These are phyloP conservation scores for Dicerorhinus sumatrensis DNA, from an alignment of 2,113 vertebrate genomes.

Conservation along the genomic window DNA sequence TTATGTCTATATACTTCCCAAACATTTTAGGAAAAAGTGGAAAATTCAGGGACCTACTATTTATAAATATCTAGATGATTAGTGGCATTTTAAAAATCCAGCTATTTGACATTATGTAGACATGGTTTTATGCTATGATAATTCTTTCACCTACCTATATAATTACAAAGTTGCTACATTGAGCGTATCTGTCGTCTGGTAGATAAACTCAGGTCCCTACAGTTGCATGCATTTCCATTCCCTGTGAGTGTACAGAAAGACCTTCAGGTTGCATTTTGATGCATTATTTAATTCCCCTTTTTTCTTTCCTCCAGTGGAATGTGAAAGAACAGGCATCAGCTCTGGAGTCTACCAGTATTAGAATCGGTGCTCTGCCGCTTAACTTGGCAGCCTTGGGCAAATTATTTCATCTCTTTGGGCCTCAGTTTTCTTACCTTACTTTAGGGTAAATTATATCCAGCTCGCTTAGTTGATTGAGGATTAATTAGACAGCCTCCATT, in stretches of 20 bases:
- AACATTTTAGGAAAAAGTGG: neutral
- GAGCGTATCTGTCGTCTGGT: neutral
- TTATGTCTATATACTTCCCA: neutral
- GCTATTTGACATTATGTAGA: neutral
- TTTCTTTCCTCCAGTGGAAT: neutral
- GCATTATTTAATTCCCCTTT: neutral
- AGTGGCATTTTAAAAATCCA: neutral
- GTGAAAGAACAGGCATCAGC: neutral
- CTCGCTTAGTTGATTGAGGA: neutral
- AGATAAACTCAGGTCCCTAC: neutral
- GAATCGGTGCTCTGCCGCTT: neutral
- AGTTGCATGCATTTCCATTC: neutral
- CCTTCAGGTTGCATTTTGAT: neutral
- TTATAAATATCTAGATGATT: constrained; percentile 18
- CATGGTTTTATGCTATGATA: neutral
- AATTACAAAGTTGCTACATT: neutral
- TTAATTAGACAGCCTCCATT: neutral
- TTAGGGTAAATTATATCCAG: constrained; percentile 20
- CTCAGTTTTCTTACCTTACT: neutral
- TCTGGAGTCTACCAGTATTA: neutral
- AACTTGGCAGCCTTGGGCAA: neutral
- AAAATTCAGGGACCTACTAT: neutral
- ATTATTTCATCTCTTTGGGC: constrained; percentile 5
- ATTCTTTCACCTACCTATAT: neutral
- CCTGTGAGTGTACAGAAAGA: neutral